Evolutionary conservation across 2,888 invertebrate species (phyloP).

Genomic region (Empis stercorea): DNA sequence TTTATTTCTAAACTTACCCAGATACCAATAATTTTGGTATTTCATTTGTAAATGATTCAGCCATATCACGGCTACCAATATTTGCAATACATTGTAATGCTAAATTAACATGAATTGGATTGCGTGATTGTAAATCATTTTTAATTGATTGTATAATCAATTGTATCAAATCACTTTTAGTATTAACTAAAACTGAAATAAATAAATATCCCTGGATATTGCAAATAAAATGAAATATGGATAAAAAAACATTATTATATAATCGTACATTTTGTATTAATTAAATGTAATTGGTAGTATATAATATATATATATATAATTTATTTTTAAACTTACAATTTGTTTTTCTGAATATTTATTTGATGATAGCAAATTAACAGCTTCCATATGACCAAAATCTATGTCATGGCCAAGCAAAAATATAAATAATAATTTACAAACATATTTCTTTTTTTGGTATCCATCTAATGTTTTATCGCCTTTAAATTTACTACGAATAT

Average conservation of each 20-base stretch:
- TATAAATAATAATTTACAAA: constrained; percentile 98
- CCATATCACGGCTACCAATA: constrained; percentile 99
- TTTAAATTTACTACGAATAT: constrained; percentile 99
- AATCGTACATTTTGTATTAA: background rate
- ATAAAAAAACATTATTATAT: constrained; percentile 4
- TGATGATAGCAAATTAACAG: constrained; percentile 95
- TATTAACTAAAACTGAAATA: constrained; percentile 98
- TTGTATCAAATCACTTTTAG: constrained; percentile 97
- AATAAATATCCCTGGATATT: constrained; percentile 86
- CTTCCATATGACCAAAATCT: constrained; percentile 99
- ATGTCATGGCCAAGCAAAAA: constrained; percentile 99
- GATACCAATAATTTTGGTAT: constrained; percentile 97
- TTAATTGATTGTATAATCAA: constrained; percentile 98
- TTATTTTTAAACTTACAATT: constrained; percentile 58
- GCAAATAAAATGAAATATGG: constrained; percentile 10
- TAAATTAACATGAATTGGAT: constrained; percentile 96
- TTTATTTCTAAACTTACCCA: constrained; percentile 44
- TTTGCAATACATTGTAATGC: constrained; percentile 99
- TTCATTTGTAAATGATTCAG: constrained; percentile 97
- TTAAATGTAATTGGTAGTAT: too few relatives aligned
- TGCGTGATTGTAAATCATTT: constrained; percentile 91
- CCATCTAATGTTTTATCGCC: constrained; percentile 99
- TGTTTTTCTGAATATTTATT: constrained; percentile 99
- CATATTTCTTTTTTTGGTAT: constrained; percentile 99
- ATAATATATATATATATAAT: background rate